These are phyloP conservation scores for Sipunculus nudus DNA, from an alignment of 2,888 invertebrate genomes.

Conservation along the genomic window DNA sequence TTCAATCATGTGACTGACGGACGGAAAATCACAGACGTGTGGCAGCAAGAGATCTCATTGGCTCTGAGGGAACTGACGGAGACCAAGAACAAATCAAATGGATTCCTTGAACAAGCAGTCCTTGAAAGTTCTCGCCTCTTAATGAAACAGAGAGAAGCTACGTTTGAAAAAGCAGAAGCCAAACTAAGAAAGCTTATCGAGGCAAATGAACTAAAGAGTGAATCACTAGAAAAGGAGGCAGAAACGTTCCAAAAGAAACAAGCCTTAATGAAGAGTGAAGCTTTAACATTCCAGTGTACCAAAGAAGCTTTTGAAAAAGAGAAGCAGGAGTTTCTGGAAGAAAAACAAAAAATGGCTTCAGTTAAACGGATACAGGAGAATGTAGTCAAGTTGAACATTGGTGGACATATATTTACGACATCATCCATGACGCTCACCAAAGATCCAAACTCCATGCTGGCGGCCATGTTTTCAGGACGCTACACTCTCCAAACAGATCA, in stretches of 20 bases:
- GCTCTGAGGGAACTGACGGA: constrained; percentile 24
- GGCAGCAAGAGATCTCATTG: no score
- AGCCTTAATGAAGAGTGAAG: background rate
- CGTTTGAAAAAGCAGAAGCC: constrained; percentile 19
- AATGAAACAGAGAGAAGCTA: no score
- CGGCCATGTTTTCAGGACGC: constrained; percentile 48
- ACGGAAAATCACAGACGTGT: constrained; percentile 29
- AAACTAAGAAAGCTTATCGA: constrained; percentile 11
- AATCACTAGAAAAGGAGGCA: constrained; percentile 7
- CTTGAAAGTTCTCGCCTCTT: no score
- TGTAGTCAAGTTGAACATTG: constrained; percentile 44
- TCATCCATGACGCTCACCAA: constrained; percentile 44
- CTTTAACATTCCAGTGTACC: background rate
- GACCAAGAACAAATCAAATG: constrained; percentile 11
- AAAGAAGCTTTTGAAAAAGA: constrained; percentile 20
- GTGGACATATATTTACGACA: constrained; percentile 45
- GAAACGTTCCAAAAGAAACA: constrained; percentile 2
- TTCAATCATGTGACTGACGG: constrained; percentile 13
- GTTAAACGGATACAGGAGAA: constrained; percentile 38
- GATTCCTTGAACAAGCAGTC: background rate
- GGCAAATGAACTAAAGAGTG: constrained; percentile 11
- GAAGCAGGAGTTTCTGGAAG: constrained; percentile 24
- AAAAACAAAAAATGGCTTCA: constrained; percentile 25
- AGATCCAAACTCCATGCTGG: constrained; percentile 42
- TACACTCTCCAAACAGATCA: constrained; percentile 34